phyloP scores from a whole-genome alignment of 2,797 vertebrate species.

The Poecile montanus region DNA sequence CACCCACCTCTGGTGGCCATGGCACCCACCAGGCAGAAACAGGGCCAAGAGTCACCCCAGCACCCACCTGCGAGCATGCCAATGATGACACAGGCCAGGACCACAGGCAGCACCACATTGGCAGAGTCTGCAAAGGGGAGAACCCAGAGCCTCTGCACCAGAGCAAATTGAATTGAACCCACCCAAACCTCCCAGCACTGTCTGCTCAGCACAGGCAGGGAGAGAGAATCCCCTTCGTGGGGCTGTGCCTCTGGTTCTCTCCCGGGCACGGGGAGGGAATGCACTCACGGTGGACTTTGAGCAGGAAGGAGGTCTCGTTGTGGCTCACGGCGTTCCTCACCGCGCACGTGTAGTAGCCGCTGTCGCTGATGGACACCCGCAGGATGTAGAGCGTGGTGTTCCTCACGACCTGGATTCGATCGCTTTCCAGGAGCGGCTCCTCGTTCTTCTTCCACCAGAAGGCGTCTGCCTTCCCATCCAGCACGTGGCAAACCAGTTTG shows the following conservation, averaged over 20 bases:
- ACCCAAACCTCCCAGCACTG: neutral
- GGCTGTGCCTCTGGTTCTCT: accelerated
- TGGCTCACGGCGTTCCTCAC: slow-evolving; percentile 32
- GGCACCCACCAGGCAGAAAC: too few relatives aligned
- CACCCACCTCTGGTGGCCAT: neutral
- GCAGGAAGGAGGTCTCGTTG: slow-evolving; percentile 29
- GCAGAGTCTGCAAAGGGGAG: neutral
- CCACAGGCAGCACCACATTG: neutral
- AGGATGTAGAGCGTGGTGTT: neutral
- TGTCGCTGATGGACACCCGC: neutral
- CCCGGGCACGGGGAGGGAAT: neutral
- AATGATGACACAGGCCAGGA: accelerated
- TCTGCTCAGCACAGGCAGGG: accelerated
- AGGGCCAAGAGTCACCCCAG: neutral
- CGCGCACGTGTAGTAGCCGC: neutral
- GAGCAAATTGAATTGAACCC: neutral
- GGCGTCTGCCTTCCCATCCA: neutral
- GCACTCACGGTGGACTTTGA: slow-evolving; percentile 12
- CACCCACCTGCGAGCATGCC: neutral
- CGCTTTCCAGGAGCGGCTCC: neutral
- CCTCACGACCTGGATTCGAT: neutral
- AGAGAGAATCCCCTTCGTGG: accelerated
- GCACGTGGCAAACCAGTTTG: neutral
- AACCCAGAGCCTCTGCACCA: neutral
- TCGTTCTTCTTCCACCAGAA: slow-evolving; percentile 25